phyloP scores from a whole-genome alignment of 2,113 vertebrate species.

The Lampris incognitus region DNA sequence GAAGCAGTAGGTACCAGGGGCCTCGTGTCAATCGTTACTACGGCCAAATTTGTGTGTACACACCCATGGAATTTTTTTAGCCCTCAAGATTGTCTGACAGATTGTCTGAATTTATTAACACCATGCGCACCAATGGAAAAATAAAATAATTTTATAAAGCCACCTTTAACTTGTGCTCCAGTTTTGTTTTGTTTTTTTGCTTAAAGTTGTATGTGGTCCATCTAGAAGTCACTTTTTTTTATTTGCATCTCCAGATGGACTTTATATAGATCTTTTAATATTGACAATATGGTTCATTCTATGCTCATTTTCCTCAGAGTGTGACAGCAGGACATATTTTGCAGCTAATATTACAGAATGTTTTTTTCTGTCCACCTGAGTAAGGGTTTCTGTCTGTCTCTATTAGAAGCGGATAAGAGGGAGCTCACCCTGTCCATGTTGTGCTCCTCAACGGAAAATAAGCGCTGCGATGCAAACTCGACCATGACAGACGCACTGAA shows the following conservation, averaged over 20 bases:
- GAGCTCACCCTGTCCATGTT: constrained; percentile 55
- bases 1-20: too few species aligned
- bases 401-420: fast-evolving
- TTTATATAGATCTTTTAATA: not conserved
- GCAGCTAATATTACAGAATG: not conserved
- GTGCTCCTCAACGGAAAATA: not conserved
- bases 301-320: too few species aligned
- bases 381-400: constrained; percentile 15
- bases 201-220: not conserved
- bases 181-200: too few species aligned
- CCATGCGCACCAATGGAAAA: too few species aligned
- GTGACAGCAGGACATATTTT: not conserved
- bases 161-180: too few species aligned
- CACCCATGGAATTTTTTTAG: too few species aligned
- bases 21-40: too few species aligned
- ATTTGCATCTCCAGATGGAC: not conserved
- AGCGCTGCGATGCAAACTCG: fast-evolving
- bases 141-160: too few species aligned
- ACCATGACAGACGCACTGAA: fast-evolving
- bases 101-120: too few species aligned
- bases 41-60: too few species aligned
- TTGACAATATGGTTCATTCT: too few species aligned
- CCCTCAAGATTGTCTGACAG: too few species aligned
- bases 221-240: not conserved
- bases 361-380: not conserved